These are phyloP conservation scores for Stenoptilia bipunctidactyla DNA, from an alignment of 2,888 invertebrate genomes.

Conservation along the genomic window DNA sequence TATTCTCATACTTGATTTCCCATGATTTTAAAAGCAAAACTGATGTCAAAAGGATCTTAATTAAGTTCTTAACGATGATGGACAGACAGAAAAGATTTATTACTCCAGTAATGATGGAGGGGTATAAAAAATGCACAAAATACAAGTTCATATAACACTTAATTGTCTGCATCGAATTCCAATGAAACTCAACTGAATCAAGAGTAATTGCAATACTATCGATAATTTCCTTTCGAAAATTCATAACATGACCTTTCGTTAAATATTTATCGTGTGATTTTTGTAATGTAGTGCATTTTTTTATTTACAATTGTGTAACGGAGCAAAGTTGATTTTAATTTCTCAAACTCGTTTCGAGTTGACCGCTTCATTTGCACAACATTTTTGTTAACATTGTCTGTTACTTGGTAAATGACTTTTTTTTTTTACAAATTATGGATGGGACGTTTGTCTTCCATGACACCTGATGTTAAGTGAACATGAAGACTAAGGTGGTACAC, in stretches of 20 bases:
- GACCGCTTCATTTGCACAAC: too few species aligned
- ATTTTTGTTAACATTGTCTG: too few species aligned
- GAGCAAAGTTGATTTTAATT: too few species aligned
- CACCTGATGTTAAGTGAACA: too few species aligned
- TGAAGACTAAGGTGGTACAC: too few species aligned
- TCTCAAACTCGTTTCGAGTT: too few species aligned
- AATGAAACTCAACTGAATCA: slow-evolving; percentile 4
- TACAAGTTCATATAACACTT: slow-evolving; percentile 13
- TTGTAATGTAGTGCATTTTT: not conserved
- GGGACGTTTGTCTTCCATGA: too few species aligned
- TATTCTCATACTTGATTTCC: too few species aligned
- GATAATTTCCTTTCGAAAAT: not conserved
- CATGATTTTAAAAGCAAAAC: too few species aligned
- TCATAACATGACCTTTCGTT: not conserved
- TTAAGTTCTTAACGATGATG: slow-evolving; percentile 57
- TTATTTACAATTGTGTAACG: too few species aligned
- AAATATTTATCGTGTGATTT: not conserved
- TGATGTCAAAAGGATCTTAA: slow-evolving; percentile 23
- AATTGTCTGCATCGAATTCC: not conserved
- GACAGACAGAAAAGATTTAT: slow-evolving; percentile 54
- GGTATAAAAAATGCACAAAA: slow-evolving; percentile 34
- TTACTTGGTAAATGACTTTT: too few species aligned
- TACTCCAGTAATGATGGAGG: slow-evolving; percentile 45
- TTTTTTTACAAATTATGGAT: too few species aligned
- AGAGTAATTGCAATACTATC: not conserved